Percentiles rank a stretch among this genome's conserved stretches.
Conservation (phyloP, 2,113 vertebrate species). For the Trachemys scripta region DNA sequence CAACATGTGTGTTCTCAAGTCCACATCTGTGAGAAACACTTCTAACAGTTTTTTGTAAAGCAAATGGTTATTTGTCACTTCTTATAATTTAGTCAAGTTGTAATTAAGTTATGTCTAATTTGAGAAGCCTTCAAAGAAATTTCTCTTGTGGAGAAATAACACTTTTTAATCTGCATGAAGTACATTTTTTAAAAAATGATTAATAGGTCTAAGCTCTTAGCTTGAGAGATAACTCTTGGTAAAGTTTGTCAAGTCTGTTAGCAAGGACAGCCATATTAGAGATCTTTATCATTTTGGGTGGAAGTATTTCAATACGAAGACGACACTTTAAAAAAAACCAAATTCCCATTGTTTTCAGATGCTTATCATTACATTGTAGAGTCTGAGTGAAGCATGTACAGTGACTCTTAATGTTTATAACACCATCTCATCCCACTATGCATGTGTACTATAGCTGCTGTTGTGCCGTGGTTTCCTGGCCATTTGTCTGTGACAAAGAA, state of each 20-base stretch:
- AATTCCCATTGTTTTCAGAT: background rate
- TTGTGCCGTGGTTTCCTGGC: fast-evolving
- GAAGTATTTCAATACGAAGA: fast-evolving
- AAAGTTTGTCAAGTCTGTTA: background rate
- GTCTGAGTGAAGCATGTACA: fast-evolving
- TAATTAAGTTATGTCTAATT: fast-evolving
- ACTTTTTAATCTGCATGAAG: background rate
- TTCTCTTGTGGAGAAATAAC: fast-evolving
- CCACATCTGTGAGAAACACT: fast-evolving
- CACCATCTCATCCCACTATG: fast-evolving
- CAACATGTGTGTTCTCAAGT: background rate
- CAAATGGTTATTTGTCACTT: fast-evolving
- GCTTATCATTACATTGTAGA: fast-evolving
- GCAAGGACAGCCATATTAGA: background rate
- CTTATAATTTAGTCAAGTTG: background rate
- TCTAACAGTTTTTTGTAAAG: fast-evolving
- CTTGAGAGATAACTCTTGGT: background rate
- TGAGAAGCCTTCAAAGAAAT: background rate
- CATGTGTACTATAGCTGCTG: background rate
- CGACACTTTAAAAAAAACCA: background rate
- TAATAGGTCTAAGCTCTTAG: background rate
- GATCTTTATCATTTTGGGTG: background rate
- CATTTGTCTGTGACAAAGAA: fast-evolving
- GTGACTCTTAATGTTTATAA: fast-evolving
- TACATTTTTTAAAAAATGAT: background rate